Percentiles rank a stretch among this genome's conserved stretches.
Evolutionary conservation across 2,113 vertebrate genomes (phyloP).

Genomic region (cat (Felis catus)): DNA sequence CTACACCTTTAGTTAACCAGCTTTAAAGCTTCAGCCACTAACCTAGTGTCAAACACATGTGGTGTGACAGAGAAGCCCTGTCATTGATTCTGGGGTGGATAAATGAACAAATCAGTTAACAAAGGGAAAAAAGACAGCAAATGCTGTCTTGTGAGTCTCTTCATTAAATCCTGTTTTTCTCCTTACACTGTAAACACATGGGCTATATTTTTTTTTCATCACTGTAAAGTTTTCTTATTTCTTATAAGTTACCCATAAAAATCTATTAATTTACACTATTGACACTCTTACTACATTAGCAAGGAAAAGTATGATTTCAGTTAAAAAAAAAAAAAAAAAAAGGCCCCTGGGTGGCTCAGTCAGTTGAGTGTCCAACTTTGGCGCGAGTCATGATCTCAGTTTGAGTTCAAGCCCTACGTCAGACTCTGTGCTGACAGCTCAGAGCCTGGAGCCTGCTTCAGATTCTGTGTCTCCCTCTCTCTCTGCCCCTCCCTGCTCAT

Average conservation of each 20-base stretch:
- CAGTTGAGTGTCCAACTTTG: background rate
- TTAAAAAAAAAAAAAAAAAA: background rate
- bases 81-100: background rate
- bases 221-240: background rate
- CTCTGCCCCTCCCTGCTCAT: no score
- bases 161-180: slow-evolving; percentile 25
- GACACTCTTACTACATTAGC: background rate
- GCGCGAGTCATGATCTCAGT: background rate
- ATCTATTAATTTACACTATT: slow-evolving; percentile 18
- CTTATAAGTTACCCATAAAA: background rate
- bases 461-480: background rate
- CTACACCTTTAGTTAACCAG: background rate
- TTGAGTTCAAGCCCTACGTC: background rate
- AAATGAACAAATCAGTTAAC: background rate
- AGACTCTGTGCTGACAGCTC: background rate
- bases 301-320: background rate
- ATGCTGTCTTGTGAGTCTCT: background rate
- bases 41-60: background rate
- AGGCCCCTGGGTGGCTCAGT: background rate
- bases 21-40: background rate
- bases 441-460: background rate
- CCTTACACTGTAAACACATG: background rate
- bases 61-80: background rate
- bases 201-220: background rate
- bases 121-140: background rate